A percentile compares a stretch with the other conserved stretches of the same genome.
These are phyloP conservation scores for Halichoerus grypus DNA, from an alignment of 2,113 vertebrate species.

Conservation along the genomic window DNA sequence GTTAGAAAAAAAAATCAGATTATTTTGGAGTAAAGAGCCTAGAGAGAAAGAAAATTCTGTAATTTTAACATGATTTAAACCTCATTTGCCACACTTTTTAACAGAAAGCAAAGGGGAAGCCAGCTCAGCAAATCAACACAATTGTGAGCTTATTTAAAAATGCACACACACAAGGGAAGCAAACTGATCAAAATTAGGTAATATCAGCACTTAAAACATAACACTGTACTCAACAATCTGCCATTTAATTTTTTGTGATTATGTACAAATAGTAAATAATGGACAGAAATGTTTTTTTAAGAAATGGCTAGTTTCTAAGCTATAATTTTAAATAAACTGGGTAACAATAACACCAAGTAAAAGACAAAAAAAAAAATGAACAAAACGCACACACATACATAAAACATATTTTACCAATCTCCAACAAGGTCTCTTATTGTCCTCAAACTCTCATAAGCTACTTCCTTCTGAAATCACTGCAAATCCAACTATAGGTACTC, in stretches of 20 bases:
- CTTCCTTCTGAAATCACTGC: conserved; percentile 45
- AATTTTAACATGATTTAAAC: conserved; percentile 68
- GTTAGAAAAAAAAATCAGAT: background rate
- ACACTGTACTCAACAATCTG: conserved; percentile 15
- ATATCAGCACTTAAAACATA: conserved; percentile 42
- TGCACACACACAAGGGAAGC: background rate
- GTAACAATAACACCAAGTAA: background rate
- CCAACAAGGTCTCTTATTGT: background rate
- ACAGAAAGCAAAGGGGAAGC: conserved; percentile 33
- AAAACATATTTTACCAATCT: background rate
- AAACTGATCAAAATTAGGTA: conserved; percentile 49
- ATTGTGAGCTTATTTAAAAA: conserved; percentile 53
- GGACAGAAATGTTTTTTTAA: background rate
- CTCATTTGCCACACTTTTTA: conserved; percentile 34
- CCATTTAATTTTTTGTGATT: conserved; percentile 29
- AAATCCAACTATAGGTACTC: background rate
- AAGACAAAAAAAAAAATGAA: background rate
- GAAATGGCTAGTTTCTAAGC: background rate
- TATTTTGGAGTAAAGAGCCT: conserved; percentile 44
- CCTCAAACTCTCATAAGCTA: background rate
- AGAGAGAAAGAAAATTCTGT: conserved; percentile 64
- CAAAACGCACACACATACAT: background rate
- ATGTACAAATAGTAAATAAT: background rate
- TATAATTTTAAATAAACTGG: background rate
- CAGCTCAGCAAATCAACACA: conserved; percentile 50